Conservation (phyloP, 2,113 vertebrate genomes). For the Stigmatopora argus region DNA sequence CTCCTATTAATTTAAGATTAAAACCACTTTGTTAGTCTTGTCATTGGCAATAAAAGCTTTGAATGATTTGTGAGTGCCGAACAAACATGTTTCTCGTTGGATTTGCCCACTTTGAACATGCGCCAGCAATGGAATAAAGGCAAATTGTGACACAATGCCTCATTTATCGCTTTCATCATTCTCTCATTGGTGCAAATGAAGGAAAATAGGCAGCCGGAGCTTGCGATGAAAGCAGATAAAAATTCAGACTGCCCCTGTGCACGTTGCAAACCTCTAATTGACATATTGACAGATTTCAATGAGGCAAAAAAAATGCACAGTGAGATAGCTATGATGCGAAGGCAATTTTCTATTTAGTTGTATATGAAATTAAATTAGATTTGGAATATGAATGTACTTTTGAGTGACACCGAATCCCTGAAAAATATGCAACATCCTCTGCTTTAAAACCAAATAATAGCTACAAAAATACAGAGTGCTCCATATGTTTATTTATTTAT, state of each 20-base stretch:
- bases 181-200: constrained; percentile 20
- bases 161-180: constrained; percentile 28
- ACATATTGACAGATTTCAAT: constrained; percentile 74
- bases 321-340: no score
- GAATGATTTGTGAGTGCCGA: constrained; percentile 8
- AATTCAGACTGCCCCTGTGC: constrained; percentile 60
- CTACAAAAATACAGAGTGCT: no score
- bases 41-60: constrained; percentile 11
- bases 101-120: constrained; percentile 21
- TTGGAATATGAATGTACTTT: no score
- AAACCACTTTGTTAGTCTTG: constrained; percentile 2
- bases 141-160: constrained; percentile 18
- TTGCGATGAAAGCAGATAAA: constrained; percentile 48
- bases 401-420: no score
- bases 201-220: constrained; percentile 25
- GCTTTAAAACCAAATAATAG: no score
- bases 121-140: constrained; percentile 14
- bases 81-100: constrained; percentile 15
- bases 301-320: constrained; percentile 67
- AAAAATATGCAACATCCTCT: no score
- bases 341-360: no score
- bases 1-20: constrained; percentile 13
- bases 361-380: no score
- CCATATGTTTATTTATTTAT: no score
- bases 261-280: constrained; percentile 67